These are phyloP conservation scores for Borostomias antarcticus DNA, from an alignment of 2,797 vertebrate genomes.

Conservation along the genomic window DNA sequence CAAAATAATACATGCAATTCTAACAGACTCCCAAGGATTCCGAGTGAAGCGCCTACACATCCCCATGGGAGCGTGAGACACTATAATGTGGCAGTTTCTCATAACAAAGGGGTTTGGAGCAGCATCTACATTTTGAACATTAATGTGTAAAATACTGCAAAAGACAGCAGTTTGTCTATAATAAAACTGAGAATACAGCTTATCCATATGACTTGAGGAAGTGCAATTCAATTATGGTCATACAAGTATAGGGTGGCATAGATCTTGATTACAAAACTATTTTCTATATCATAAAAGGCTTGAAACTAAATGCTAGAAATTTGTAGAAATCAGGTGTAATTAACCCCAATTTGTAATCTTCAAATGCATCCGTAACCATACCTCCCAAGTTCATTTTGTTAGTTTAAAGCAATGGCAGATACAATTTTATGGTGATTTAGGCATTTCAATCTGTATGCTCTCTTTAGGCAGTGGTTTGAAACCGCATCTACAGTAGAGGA, in stretches of 20 bases:
- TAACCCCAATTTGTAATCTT: not conserved
- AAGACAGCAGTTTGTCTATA: not conserved
- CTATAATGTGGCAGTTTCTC: slow-evolving; percentile 33
- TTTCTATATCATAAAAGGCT: not conserved
- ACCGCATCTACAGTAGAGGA: slow-evolving; percentile 24
- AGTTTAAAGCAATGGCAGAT: slow-evolving; percentile 34
- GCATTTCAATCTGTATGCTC: slow-evolving; percentile 13
- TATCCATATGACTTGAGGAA: slow-evolving; percentile 25
- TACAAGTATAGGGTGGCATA: slow-evolving; percentile 23
- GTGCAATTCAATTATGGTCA: slow-evolving; percentile 46
- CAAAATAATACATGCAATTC: slow-evolving; percentile 51
- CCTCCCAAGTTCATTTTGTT: slow-evolving; percentile 14
- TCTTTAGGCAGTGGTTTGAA: slow-evolving; percentile 6
- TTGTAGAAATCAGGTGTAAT: not conserved
- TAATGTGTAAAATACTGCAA: not conserved
- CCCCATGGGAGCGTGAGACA: slow-evolving; percentile 38
- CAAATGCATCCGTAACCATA: too few relatives aligned
- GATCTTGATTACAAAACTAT: slow-evolving; percentile 27
- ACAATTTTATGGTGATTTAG: slow-evolving; percentile 11
- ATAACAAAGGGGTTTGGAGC: slow-evolving; percentile 15
- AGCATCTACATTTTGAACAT: slow-evolving; percentile 15
- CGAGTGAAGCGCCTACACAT: slow-evolving; percentile 22
- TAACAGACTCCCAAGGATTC: slow-evolving; percentile 33
- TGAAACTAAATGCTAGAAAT: not conserved
- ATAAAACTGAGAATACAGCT: slow-evolving; percentile 16